A percentile compares a stretch with the other conserved stretches of the same genome.
Evolutionary conservation across 2,113 vertebrate genomes (phyloP).

Genomic region (Atractosteus spatula): DNA sequence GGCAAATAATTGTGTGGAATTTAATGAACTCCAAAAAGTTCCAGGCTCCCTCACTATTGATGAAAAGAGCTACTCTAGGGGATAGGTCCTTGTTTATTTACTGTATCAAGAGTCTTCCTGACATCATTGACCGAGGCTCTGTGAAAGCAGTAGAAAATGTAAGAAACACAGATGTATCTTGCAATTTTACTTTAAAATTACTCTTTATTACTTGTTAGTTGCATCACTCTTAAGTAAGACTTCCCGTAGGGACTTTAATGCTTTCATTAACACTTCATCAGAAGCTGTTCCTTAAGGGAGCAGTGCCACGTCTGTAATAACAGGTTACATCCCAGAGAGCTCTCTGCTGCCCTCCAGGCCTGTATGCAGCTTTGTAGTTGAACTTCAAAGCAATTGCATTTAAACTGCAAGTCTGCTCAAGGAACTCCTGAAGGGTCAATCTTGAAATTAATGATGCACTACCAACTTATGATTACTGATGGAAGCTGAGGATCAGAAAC

Average conservation of each 20-base stretch:
- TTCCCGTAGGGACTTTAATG: constrained; percentile 34
- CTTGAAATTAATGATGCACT: neutral
- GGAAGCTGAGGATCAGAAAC: neutral
- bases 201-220: constrained; percentile 43
- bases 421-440: neutral
- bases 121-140: neutral
- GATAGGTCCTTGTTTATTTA: no score
- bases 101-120: neutral
- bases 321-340: constrained; percentile 15
- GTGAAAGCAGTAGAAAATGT: neutral
- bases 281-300: constrained; percentile 27
- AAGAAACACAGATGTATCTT: neutral
- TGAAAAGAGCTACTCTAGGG: no score
- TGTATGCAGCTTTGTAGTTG: constrained; percentile 32
- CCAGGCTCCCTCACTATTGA: no score
- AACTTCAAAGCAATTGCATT: constrained; percentile 35
- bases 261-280: constrained; percentile 45
- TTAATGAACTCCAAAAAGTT: no score
- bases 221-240: constrained; percentile 34
- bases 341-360: constrained; percentile 8
- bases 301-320: constrained; percentile 11
- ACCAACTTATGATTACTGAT: neutral
- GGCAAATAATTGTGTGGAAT: no score
- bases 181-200: constrained; percentile 36
- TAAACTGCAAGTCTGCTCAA: neutral